These are phyloP conservation scores for Pocillopora grandis DNA, from an alignment of 92 coral and sea anemone genomes.

Conservation along the genomic window DNA sequence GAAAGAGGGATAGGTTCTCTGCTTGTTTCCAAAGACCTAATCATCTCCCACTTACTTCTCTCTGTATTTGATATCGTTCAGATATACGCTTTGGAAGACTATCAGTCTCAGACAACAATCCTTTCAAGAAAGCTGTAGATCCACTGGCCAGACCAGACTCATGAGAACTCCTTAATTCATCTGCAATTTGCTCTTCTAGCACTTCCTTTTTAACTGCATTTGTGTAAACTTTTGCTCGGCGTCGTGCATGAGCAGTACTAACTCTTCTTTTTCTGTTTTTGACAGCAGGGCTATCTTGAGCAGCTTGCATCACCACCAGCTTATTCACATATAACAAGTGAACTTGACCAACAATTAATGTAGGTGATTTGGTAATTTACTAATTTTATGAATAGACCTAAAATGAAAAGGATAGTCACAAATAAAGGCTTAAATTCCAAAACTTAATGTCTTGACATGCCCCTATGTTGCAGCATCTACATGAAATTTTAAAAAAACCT, in stretches of 20 bases:
- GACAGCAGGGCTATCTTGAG: neutral
- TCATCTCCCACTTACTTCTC: slow-evolving; percentile 21
- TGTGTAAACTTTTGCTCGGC: slow-evolving; percentile 50
- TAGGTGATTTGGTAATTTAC: too few relatives aligned
- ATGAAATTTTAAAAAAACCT: neutral
- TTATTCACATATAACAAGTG: too few relatives aligned
- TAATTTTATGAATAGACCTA: too few relatives aligned
- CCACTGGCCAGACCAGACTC: slow-evolving; percentile 33
- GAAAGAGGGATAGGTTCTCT: too few relatives aligned
- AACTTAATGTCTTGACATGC: neutral
- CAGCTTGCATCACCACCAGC: slow-evolving; percentile 18
- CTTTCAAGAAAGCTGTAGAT: slow-evolving; percentile 23
- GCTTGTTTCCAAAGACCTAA: neutral
- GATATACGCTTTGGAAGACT: slow-evolving; percentile 6
- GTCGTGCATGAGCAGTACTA: slow-evolving; percentile 59
- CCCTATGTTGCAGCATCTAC: too few relatives aligned
- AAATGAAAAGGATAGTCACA: too few relatives aligned
- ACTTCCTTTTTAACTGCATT: slow-evolving; percentile 30
- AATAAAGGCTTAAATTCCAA: neutral
- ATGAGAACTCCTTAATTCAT: slow-evolving; percentile 36
- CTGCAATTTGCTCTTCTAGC: slow-evolving; percentile 29
- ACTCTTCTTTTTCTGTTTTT: slow-evolving; percentile 30
- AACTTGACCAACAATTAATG: too few relatives aligned
- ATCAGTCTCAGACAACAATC: slow-evolving; percentile 25
- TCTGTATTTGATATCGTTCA: slow-evolving; percentile 41